These are phyloP conservation scores for rabbit (Oryctolagus cuniculus) DNA, from an alignment of 2,113 vertebrate species.

Conservation along the genomic window DNA sequence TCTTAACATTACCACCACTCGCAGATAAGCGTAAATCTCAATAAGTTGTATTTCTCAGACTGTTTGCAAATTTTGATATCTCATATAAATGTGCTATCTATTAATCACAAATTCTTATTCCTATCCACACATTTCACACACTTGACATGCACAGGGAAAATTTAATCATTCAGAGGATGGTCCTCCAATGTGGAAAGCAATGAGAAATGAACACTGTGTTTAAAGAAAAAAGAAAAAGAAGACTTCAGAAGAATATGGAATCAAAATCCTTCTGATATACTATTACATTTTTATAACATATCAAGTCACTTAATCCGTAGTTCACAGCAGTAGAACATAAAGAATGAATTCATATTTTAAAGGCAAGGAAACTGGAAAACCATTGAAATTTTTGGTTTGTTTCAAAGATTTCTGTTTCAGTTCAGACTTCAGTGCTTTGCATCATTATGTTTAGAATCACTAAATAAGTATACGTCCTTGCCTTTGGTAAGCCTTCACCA, in stretches of 20 bases:
- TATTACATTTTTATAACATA: conserved; percentile 30
- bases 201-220: conserved; percentile 23
- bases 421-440: not conserved
- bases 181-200: not conserved
- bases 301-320: not conserved
- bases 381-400: not conserved
- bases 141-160: not conserved
- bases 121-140: conserved; percentile 14
- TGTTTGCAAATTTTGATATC: conserved; percentile 52
- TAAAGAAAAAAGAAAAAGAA: not conserved
- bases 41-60: conserved; percentile 5
- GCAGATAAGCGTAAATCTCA: conserved; percentile 29
- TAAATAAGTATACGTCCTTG: conserved; percentile 4
- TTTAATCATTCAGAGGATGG: conserved; percentile 30
- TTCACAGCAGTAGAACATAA: conserved; percentile 12
- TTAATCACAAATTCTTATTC: conserved; percentile 67
- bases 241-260: conserved; percentile 34
- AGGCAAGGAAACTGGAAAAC: conserved; percentile 14
- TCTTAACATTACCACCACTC: conserved; percentile 9
- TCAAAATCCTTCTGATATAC: conserved; percentile 62
- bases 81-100: not conserved
- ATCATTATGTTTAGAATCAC: conserved; percentile 24
- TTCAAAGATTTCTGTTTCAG: conserved; percentile 6
- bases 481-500: conserved; percentile 7
- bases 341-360: conserved; percentile 38